phyloP scores from a whole-genome alignment of 2,797 vertebrate species.

The Alcedo quadribrachys region DNA sequence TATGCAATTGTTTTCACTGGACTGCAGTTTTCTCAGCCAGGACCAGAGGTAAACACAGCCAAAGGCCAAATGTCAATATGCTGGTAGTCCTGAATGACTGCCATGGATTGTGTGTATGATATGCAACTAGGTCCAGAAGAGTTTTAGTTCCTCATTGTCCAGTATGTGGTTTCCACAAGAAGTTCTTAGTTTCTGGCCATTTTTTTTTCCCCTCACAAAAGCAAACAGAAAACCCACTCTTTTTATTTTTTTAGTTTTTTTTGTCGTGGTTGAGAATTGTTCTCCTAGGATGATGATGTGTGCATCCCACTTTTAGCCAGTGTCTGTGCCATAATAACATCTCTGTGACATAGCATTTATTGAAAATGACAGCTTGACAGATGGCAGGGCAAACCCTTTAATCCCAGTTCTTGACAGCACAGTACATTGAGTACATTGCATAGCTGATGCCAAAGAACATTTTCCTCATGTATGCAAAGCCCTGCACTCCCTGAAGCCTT shows the following conservation, averaged over 20 bases:
- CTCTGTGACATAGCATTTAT: neutral
- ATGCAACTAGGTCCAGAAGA: neutral
- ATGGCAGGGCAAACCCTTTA: conserved; percentile 42
- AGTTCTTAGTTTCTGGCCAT: neutral
- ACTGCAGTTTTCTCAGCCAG: neutral
- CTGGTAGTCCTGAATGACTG: neutral
- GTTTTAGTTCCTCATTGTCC: neutral
- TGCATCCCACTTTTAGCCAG: neutral
- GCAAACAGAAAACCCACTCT: neutral
- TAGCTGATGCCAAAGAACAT: conserved; percentile 5
- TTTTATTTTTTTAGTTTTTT: neutral
- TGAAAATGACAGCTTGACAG: conserved; percentile 52
- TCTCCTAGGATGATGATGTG: neutral
- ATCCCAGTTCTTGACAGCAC: neutral
- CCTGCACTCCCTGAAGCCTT: neutral
- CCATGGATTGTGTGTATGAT: neutral
- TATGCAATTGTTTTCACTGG: neutral
- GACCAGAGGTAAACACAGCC: neutral
- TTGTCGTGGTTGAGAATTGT: neutral
- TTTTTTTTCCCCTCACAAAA: neutral
- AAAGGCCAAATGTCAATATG: neutral
- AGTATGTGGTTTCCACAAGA: neutral
- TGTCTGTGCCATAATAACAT: neutral
- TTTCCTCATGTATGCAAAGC: neutral
- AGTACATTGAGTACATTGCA: neutral